These are phyloP conservation scores for Sebastes reedi DNA, from an alignment of 2,797 vertebrate species.

Conservation along the genomic window DNA sequence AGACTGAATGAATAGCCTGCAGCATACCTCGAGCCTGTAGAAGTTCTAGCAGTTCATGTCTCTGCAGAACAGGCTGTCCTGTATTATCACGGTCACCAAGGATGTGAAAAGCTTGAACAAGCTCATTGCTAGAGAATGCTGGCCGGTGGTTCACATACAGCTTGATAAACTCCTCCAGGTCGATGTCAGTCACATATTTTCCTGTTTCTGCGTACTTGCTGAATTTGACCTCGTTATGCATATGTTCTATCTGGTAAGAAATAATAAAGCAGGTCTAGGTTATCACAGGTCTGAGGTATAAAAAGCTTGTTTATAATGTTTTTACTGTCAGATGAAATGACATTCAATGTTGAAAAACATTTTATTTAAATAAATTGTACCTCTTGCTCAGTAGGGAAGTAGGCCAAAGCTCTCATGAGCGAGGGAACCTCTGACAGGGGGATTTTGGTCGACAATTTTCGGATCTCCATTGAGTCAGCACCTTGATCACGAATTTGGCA, in stretches of 20 bases:
- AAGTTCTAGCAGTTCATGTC: slow-evolving; percentile 84
- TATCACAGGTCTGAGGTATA: background rate
- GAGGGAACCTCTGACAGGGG: slow-evolving; percentile 87
- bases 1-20: background rate
- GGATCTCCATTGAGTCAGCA: slow-evolving; percentile 83
- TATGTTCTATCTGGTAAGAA: slow-evolving; percentile 87
- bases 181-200: slow-evolving; percentile 85
- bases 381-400: slow-evolving; percentile 92
- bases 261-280: background rate
- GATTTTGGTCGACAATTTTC: slow-evolving; percentile 84
- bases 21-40: slow-evolving; percentile 87
- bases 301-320: background rate
- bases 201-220: slow-evolving; percentile 88
- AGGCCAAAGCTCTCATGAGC: slow-evolving; percentile 92
- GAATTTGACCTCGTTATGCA: slow-evolving; percentile 93
- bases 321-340: background rate
- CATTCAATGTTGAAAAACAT: background rate
- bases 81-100: slow-evolving; percentile 78
- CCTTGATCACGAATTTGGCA: slow-evolving; percentile 87
- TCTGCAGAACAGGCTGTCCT: slow-evolving; percentile 76
- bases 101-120: slow-evolving; percentile 80
- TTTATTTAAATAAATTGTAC: slow-evolving; percentile 61
- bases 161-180: slow-evolving; percentile 90
- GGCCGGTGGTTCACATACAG: slow-evolving; percentile 94
- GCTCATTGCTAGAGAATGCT: slow-evolving; percentile 76